Conservation (phyloP, 2,888 invertebrate species). For the Ariolimax columbianus region DNA sequence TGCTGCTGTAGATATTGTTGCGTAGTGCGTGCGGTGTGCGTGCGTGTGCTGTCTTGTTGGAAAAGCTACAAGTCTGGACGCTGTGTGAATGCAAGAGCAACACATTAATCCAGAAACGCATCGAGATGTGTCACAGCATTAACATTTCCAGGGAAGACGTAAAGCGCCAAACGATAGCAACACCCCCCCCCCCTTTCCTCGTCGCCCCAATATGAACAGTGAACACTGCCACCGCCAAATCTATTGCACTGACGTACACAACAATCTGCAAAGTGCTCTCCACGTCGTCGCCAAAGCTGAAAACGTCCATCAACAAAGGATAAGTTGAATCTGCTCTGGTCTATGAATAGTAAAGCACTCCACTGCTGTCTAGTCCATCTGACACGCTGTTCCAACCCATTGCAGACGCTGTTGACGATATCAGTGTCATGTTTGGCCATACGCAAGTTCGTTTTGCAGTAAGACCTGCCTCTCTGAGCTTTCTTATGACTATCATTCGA, state of each 20-base stretch:
- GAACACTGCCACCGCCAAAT: slow-evolving; percentile 7
- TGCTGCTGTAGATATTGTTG: slow-evolving; percentile 14
- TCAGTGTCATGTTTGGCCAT: background rate
- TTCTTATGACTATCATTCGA: slow-evolving; percentile 20
- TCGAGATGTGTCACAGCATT: background rate
- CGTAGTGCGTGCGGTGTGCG: background rate
- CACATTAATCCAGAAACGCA: background rate
- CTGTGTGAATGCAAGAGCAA: background rate
- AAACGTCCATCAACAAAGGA: slow-evolving; percentile 1
- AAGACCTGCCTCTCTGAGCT: slow-evolving; percentile 15
- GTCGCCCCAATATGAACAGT: no score
- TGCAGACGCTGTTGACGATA: background rate
- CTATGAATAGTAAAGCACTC: background rate
- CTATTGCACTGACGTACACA: slow-evolving; percentile 2
- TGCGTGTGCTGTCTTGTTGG: background rate
- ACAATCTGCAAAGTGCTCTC: slow-evolving; percentile 10
- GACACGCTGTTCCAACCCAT: background rate
- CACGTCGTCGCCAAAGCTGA: background rate
- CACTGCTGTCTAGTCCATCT: background rate
- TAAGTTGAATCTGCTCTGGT: background rate
- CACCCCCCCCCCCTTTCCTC: background rate
- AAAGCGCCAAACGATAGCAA: background rate
- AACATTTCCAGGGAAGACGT: background rate
- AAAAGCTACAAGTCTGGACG: slow-evolving; percentile 4
- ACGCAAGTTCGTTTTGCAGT: slow-evolving; percentile 17